Percentiles rank a stretch among this genome's conserved stretches.
Evolutionary conservation across 2,113 vertebrate species (phyloP).

Genomic region (Podarcis muralis): DNA sequence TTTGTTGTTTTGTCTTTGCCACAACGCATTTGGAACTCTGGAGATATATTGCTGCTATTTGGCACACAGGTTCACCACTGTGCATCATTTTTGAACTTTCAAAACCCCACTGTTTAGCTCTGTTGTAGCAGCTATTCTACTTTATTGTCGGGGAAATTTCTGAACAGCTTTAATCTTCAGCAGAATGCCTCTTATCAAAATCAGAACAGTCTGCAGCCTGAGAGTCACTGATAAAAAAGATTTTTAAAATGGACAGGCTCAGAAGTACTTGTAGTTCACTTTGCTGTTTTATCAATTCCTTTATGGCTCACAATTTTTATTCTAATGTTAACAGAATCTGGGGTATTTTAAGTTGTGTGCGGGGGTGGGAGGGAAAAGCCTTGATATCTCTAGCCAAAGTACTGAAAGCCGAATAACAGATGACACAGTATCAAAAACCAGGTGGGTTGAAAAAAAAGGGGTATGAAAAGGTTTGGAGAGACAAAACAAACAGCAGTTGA

Average conservation of each 20-base stretch:
- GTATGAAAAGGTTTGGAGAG: neutral
- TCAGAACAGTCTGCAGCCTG: neutral
- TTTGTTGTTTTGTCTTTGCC: neutral
- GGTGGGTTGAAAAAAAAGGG: slow-evolving; percentile 36
- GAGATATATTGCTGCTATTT: slow-evolving; percentile 20
- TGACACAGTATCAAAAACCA: slow-evolving; percentile 28
- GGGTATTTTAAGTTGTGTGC: neutral
- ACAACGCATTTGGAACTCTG: neutral
- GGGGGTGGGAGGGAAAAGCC: too few species aligned
- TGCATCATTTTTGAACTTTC: slow-evolving; percentile 16
- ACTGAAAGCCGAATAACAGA: slow-evolving; percentile 1
- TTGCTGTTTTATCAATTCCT: neutral
- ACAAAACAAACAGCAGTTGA: slow-evolving; percentile 38
- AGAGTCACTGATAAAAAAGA: neutral
- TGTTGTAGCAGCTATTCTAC: neutral
- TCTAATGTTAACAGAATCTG: neutral
- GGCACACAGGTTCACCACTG: neutral
- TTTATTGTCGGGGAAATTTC: neutral
- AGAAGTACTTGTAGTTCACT: neutral
- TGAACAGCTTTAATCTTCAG: slow-evolving; percentile 10
- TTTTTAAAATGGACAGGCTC: neutral
- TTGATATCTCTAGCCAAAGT: neutral
- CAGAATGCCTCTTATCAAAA: neutral
- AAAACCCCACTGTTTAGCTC: slow-evolving; percentile 1
- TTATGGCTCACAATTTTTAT: neutral